phyloP scores from a whole-genome alignment of 2,888 invertebrate genomes.

The Chesias legatella region DNA sequence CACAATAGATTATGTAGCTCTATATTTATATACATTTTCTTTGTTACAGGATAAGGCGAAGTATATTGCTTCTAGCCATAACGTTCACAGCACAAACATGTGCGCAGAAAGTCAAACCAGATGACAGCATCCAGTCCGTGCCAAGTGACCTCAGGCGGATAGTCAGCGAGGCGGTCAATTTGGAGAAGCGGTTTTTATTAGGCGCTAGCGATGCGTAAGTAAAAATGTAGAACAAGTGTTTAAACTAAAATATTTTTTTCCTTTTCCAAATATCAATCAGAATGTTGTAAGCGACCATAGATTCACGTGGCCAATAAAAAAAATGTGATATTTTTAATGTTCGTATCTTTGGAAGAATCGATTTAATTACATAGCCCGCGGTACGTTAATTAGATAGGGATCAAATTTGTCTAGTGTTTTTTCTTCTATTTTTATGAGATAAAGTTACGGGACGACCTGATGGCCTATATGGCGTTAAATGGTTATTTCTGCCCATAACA shows the following conservation, averaged over 20 bases:
- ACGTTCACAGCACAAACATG: conserved; percentile 40
- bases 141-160: conserved; percentile 68
- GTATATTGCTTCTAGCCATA: conserved; percentile 55
- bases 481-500: too few relatives aligned
- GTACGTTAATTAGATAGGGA: too few relatives aligned
- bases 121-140: conserved; percentile 62
- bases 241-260: background rate
- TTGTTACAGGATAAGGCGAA: conserved; percentile 64
- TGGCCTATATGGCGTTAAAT: too few relatives aligned
- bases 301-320: too few relatives aligned
- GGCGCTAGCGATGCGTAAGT: conserved; percentile 69
- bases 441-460: too few relatives aligned
- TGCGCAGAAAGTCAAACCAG: conserved; percentile 57
- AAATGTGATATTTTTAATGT: too few relatives aligned
- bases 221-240: conserved; percentile 1
- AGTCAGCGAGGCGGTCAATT: conserved; percentile 68
- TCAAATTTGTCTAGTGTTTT: too few relatives aligned
- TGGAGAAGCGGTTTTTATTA: conserved; percentile 62
- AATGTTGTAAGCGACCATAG: too few relatives aligned
- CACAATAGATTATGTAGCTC: background rate
- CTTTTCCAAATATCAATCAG: too few relatives aligned
- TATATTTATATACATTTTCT: conserved; percentile 11
- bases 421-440: too few relatives aligned
- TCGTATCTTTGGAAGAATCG: too few relatives aligned
- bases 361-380: too few relatives aligned